phyloP scores from a whole-genome alignment of 1,140 invertebrate genomes.

The Pseudachorutes palmiensis region DNA sequence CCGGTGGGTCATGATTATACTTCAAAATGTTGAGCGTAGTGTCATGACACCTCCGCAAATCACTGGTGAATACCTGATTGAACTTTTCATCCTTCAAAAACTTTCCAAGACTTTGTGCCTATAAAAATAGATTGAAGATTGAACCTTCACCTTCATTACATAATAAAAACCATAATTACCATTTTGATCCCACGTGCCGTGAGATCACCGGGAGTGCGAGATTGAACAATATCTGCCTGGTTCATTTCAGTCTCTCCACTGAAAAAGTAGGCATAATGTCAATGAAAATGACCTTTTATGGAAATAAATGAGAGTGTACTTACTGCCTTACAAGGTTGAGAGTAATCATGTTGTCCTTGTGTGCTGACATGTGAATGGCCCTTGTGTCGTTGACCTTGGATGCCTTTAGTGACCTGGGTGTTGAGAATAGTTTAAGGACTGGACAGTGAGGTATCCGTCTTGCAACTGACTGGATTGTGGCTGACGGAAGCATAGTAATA shows the following conservation, averaged over 20 bases:
- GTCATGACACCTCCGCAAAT: conserved; percentile 29
- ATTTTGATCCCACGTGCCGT: conserved; percentile 22
- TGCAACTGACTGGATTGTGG: too few species aligned
- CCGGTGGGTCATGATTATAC: conserved; percentile 13
- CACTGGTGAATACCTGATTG: conserved; percentile 25
- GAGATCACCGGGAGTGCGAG: conserved; percentile 27
- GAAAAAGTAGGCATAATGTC: neutral
- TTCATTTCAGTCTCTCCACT: conserved; percentile 34
- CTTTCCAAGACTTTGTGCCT: conserved; percentile 27
- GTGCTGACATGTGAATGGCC: too few species aligned
- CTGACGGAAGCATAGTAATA: too few species aligned
- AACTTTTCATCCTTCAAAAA: conserved; percentile 25
- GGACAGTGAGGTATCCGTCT: too few species aligned
- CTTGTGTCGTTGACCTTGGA: too few species aligned
- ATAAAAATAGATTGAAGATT: neutral
- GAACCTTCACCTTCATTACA: neutral
- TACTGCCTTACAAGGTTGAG: too few species aligned
- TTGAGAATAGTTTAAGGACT: too few species aligned
- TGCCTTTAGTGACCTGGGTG: too few species aligned
- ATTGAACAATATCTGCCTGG: conserved; percentile 26
- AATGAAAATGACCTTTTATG: neutral
- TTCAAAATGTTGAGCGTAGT: conserved; percentile 28
- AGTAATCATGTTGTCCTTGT: too few species aligned
- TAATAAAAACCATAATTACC: conserved; percentile 21
- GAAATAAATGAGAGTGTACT: too few species aligned